Percentiles rank a stretch among this genome's conserved stretches.
These are phyloP conservation scores for Bombus haemorrhoidalis DNA, from an alignment of 1,140 invertebrate genomes.

Conservation along the genomic window DNA sequence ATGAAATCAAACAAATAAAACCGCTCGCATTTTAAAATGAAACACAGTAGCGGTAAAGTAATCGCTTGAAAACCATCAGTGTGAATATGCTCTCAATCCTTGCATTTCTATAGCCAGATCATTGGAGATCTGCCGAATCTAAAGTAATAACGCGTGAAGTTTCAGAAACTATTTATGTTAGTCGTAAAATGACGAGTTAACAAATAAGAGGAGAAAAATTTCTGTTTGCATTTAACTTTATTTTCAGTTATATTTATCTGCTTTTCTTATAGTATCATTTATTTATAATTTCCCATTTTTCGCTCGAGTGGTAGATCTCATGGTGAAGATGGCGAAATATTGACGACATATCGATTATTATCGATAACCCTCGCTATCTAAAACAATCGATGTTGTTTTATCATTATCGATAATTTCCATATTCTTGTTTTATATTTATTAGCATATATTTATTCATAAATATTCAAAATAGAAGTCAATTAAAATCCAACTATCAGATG, in stretches of 20 bases:
- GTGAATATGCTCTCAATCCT: not conserved
- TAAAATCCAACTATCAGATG: not conserved
- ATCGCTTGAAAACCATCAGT: no score
- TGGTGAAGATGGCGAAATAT: not conserved
- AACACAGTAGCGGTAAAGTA: no score
- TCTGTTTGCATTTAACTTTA: not conserved
- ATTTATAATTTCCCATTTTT: not conserved
- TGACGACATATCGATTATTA: not conserved
- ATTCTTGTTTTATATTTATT: no score
- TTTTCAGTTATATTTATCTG: not conserved
- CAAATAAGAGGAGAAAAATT: not conserved
- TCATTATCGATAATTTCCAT: not conserved
- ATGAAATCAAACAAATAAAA: not conserved
- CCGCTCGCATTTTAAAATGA: no score
- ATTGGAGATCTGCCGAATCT: not conserved
- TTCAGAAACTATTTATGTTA: not conserved
- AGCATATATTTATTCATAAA: no score
- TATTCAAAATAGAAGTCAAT: not conserved
- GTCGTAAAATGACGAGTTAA: not conserved
- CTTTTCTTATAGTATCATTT: not conserved
- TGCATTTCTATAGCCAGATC: not conserved
- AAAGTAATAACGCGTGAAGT: not conserved
- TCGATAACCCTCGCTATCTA: not conserved
- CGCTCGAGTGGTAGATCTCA: not conserved
- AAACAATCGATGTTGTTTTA: not conserved